Conservation (phyloP, 2,113 vertebrate genomes). For the Myodes glareolus region DNA sequence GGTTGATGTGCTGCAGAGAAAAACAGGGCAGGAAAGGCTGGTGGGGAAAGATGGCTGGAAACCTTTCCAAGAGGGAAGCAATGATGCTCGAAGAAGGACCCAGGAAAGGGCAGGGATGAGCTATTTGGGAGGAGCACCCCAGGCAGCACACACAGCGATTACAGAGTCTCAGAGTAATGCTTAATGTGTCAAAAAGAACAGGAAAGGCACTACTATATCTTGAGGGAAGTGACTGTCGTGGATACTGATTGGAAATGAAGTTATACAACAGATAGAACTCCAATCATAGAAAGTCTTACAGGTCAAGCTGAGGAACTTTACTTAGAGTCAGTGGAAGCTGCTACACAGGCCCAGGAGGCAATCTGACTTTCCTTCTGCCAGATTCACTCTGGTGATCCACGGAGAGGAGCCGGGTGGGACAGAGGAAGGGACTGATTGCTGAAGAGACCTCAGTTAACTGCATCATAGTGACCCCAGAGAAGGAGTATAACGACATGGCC, state of each 20-base stretch:
- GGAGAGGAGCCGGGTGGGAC: background rate
- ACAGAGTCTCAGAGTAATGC: background rate
- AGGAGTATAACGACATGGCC: no score
- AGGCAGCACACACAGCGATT: background rate
- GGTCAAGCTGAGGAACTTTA: background rate
- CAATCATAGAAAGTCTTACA: background rate
- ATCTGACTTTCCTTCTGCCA: background rate
- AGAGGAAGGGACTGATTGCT: background rate
- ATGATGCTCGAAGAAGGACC: background rate
- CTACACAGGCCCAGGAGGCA: accelerated
- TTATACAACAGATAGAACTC: background rate
- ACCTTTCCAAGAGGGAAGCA: background rate
- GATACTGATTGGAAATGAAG: background rate
- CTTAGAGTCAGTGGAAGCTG: background rate
- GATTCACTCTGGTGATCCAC: background rate
- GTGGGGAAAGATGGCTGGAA: background rate
- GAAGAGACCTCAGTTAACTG: background rate
- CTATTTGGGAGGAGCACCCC: background rate
- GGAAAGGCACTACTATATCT: background rate
- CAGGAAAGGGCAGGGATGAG: background rate
- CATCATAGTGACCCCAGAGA: background rate
- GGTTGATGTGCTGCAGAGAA: background rate
- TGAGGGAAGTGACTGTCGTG: background rate
- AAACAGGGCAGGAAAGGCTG: background rate
- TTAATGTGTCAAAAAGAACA: background rate